Evolutionary conservation across 64 coral and sea anemone genomes (phyloP).

Genomic region (Stylophora pistillata): DNA sequence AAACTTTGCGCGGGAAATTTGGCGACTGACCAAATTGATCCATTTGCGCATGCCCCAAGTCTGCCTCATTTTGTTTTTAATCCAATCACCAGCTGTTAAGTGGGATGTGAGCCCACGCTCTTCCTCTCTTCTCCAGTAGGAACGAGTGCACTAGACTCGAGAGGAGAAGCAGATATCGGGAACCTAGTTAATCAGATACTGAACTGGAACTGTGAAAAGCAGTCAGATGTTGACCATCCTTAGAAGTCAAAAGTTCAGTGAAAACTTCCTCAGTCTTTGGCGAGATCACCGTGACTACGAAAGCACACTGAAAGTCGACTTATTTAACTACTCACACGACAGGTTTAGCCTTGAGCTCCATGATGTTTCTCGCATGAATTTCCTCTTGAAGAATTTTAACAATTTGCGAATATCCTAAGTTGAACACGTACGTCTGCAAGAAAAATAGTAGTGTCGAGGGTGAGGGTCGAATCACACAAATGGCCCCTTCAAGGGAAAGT

Average conservation of each 20-base stretch:
- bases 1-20: no score
- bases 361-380: conserved; percentile 83
- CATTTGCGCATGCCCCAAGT: no score
- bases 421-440: conserved; percentile 79
- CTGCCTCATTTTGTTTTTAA: no score
- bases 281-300: background rate
- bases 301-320: background rate
- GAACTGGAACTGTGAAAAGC: no score
- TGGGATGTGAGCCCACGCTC: no score
- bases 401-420: conserved; percentile 84
- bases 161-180: no score
- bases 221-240: background rate
- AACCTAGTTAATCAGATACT: no score
- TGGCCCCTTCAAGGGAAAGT: background rate
- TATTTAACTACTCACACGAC: conserved; percentile 82
- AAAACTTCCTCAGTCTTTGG: background rate
- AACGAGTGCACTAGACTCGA: no score
- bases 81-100: no score
- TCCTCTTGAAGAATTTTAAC: conserved; percentile 86
- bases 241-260: background rate
- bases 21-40: no score
- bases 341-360: conserved; percentile 84
- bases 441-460: background rate
- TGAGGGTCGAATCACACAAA: background rate
- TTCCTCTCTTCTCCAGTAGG: no score